Evolutionary conservation across 1,140 invertebrate species (phyloP).

Genomic region (Hesperophylax magnus): DNA sequence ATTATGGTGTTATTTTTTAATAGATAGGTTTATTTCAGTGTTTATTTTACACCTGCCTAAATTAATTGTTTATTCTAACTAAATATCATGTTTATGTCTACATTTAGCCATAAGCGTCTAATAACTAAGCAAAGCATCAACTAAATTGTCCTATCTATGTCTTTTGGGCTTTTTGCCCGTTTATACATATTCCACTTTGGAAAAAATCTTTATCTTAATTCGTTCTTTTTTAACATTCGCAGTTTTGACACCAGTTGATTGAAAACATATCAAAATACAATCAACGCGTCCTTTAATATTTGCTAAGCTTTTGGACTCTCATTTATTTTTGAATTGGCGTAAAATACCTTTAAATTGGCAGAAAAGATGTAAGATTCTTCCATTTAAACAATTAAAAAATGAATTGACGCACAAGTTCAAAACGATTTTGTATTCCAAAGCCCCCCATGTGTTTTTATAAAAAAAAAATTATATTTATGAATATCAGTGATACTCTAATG

Average conservation of each 20-base stretch:
- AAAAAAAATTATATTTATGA: too few species aligned
- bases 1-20: not conserved
- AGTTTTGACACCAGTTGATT: not conserved
- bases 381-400: too few species aligned
- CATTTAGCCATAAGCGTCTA: not conserved
- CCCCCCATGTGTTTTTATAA: too few species aligned
- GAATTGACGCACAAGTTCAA: too few species aligned
- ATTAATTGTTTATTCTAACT: conserved; percentile 1
- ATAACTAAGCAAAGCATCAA: conserved; percentile 12
- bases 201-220: not conserved
- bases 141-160: conserved; percentile 14
- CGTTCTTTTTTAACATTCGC: not conserved
- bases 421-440: too few species aligned
- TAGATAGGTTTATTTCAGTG: not conserved
- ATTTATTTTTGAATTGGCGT: not conserved
- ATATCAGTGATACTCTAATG: too few species aligned
- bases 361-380: too few species aligned
- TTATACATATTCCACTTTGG: not conserved
- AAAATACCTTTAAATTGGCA: too few species aligned
- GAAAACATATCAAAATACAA: not conserved
- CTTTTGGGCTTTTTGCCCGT: not conserved
- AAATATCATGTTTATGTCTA: not conserved
- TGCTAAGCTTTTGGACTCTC: not conserved
- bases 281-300: not conserved
- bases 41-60: not conserved